Conservation (phyloP, 2,888 invertebrate genomes). For the Campoletis raptor region DNA sequence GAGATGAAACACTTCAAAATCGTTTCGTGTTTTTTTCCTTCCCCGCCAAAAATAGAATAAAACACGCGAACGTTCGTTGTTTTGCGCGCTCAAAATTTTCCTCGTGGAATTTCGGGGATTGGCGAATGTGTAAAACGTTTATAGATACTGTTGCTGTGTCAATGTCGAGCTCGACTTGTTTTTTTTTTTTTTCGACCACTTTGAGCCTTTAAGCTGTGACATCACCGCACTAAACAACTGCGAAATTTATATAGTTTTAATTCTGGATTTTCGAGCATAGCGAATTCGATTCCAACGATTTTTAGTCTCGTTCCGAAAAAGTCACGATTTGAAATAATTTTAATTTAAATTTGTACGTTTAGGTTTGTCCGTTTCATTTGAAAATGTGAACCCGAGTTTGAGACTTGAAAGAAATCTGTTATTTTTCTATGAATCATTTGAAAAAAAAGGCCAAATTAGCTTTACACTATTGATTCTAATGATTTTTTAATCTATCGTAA, state of each 20-base stretch:
- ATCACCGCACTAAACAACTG: conserved; percentile 47
- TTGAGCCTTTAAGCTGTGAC: conserved; percentile 28
- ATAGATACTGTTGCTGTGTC: conserved; percentile 53
- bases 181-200: conserved; percentile 9
- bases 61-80: conserved; percentile 53
- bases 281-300: background rate
- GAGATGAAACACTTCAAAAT: conserved; percentile 19
- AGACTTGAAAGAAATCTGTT: background rate
- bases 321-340: background rate
- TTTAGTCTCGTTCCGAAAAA: background rate
- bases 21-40: background rate
- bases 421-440: background rate
- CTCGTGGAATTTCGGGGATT: conserved; percentile 51
- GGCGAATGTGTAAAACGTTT: background rate
- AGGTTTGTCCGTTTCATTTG: background rate
- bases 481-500: background rate
- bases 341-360: background rate
- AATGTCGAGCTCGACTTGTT: conserved; percentile 45
- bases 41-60: conserved; percentile 59
- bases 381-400: background rate
- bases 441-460: background rate
- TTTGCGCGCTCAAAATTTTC: conserved; percentile 56
- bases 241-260: conserved; percentile 1
- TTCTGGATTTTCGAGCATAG: background rate
- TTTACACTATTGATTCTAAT: background rate